phyloP scores from a whole-genome alignment of 2,888 invertebrate genomes.

The Callyntrura sp. region DNA sequence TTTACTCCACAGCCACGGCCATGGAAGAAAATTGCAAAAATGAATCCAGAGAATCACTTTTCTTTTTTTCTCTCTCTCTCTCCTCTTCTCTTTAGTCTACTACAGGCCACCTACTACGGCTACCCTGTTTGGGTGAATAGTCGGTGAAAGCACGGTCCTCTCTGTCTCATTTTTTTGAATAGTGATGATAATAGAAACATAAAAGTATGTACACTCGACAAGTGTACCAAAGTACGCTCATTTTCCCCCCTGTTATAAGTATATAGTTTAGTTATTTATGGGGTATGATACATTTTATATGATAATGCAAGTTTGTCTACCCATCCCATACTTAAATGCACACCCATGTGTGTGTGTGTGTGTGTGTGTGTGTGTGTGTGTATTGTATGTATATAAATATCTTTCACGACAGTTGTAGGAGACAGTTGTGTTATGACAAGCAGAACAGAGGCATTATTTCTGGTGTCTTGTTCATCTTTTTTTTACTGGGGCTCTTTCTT shows the following conservation, averaged over 20 bases:
- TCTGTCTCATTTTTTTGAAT: conserved; percentile 30
- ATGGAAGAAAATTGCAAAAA: background rate
- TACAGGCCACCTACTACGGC: background rate
- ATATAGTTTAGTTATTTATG: background rate
- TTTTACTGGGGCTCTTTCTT: background rate
- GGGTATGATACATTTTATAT: too few species aligned
- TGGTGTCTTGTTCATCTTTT: conserved; percentile 24
- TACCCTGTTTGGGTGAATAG: background rate
- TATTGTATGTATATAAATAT: conserved; percentile 11
- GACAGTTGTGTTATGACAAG: conserved; percentile 67
- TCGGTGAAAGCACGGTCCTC: background rate
- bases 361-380: background rate
- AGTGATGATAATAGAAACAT: background rate
- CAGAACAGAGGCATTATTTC: conserved; percentile 53
- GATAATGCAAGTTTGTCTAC: too few species aligned
- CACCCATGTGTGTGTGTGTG: background rate
- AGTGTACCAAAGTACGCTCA: too few species aligned
- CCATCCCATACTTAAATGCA: background rate
- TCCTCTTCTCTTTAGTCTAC: background rate
- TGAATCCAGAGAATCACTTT: conserved; percentile 28
- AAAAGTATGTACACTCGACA: background rate
- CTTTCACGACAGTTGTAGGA: conserved; percentile 8
- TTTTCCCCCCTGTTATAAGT: background rate
- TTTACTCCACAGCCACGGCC: conserved; percentile 16
- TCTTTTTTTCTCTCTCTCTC: too few species aligned